Base-by-base conservation (phyloP, 2,888 invertebrate genomes). In the Pherbina coryleti region DNA sequence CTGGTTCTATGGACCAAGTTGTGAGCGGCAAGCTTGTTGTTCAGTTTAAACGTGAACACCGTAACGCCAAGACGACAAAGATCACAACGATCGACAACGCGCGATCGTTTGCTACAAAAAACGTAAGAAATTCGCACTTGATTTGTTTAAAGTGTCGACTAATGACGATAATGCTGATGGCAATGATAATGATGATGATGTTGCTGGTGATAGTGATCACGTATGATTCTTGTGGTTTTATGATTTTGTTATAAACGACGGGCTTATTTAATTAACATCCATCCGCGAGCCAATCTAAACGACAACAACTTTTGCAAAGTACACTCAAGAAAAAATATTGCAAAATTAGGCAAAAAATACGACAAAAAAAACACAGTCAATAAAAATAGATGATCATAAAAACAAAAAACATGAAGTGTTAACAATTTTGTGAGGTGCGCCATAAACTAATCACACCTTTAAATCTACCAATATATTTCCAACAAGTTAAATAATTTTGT, bases 231-330 rank as follows among this genome's bases (percentile, higher is more conserved):
- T 2, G 49, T 49, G 3, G 11, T 9, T 34, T 25, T 34, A 19
- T 34, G 37, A 14, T 7, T 34, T 19, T 37, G n/a, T 8, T 4
- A 11, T 31, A 22, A 17, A 51, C 17, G 49, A 53, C 44, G 49
- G 49, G 81, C 69, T 86, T 85, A 86, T 86, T 82, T 77, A 86
- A 87, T 87, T 87, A 87, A 87, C 88, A 86, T 87, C 87, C 86
- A 85, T 86, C 75, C 83, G 82, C 17, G 64, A 28, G 14, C 7
- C 19, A 31, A 31, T 17, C 17, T n/a, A 8, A 8, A 34, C 64
- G 25, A 37, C n/a, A 34, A 66, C 19, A 66, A 34, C 49, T 51
- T 64, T 17, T 31, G 34, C 14, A 34, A 34, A 64, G 17, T 34
- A 19, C 55, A 22, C 17, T 31, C 3, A 44, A 44, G 11, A 44